Conservation (phyloP, 2,888 invertebrate species). For the Hanleya hanleyi region DNA sequence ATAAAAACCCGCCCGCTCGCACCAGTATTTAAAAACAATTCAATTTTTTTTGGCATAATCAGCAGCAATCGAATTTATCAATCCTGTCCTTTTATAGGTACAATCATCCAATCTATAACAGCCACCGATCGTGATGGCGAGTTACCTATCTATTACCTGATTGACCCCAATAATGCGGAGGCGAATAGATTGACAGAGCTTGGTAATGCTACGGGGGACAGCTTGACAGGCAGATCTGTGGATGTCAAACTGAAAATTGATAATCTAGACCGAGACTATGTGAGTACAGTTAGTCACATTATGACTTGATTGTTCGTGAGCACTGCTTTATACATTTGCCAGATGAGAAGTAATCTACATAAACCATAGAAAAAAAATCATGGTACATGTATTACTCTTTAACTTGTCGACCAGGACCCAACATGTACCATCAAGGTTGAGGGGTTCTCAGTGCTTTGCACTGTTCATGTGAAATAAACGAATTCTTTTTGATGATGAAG, state of each 20-base stretch:
- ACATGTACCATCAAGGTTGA: neutral
- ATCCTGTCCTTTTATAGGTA: slow-evolving; percentile 39
- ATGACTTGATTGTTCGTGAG: too few relatives aligned
- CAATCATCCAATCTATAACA: slow-evolving; percentile 48
- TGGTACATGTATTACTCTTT: too few relatives aligned
- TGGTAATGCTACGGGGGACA: slow-evolving; percentile 35
- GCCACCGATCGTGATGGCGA: slow-evolving; percentile 58
- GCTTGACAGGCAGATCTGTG: slow-evolving; percentile 42
- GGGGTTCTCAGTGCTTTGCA: neutral
- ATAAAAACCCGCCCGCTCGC: too few relatives aligned
- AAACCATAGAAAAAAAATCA: too few relatives aligned
- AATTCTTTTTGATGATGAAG: neutral
- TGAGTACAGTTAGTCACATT: slow-evolving; percentile 34
- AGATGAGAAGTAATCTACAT: too few relatives aligned
- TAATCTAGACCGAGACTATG: slow-evolving; percentile 56
- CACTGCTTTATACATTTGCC: too few relatives aligned
- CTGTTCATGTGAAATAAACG: neutral
- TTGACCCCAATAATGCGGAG: slow-evolving; percentile 28
- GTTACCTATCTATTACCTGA: slow-evolving; percentile 43
- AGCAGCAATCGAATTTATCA: neutral
- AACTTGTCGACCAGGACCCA: neutral
- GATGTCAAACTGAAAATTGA: slow-evolving; percentile 50
- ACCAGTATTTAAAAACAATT: too few relatives aligned
- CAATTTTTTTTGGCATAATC: too few relatives aligned
- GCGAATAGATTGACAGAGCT: slow-evolving; percentile 45